Conservation (phyloP, 2,888 invertebrate species). For the Neocrepidodera transversa region DNA sequence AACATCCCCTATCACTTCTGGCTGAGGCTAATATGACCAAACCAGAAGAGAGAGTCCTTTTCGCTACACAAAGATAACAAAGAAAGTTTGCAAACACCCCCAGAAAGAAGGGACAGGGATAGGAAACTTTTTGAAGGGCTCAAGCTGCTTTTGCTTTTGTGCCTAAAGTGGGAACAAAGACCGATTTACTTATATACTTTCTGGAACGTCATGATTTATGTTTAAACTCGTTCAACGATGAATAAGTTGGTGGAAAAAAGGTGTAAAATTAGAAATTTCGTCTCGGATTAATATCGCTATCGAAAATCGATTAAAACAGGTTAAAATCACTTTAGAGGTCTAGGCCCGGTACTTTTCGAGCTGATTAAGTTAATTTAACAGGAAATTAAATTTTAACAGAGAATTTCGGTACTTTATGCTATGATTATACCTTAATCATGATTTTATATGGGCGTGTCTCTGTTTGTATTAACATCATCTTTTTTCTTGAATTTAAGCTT, state of each 20-base stretch:
- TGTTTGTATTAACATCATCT: too few species aligned
- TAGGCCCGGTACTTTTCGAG: too few species aligned
- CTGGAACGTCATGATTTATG: slow-evolving; percentile 26
- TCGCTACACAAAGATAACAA: slow-evolving; percentile 21
- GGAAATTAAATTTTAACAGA: too few species aligned
- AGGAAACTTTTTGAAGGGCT: slow-evolving; percentile 30
- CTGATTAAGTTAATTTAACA: too few species aligned
- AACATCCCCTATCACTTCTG: slow-evolving; percentile 21
- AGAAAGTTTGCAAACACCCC: slow-evolving; percentile 16
- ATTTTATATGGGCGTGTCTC: too few species aligned
- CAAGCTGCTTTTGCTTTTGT: slow-evolving; percentile 32
- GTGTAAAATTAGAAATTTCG: slow-evolving; percentile 15
- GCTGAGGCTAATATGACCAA: slow-evolving; percentile 19
- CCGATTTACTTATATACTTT: slow-evolving; percentile 16
- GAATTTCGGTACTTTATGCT: too few species aligned
- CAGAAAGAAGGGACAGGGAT: slow-evolving; percentile 26
- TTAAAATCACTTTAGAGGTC: too few species aligned
- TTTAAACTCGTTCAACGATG: slow-evolving; percentile 24
- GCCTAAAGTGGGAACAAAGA: slow-evolving; percentile 25
- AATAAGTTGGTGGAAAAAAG: slow-evolving; percentile 14
- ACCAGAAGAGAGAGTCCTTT: slow-evolving; percentile 16
- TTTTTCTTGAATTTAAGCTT: too few species aligned
- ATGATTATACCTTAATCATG: too few species aligned
- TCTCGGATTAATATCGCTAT: slow-evolving; percentile 2
- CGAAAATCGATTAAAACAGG: neutral